Conservation (phyloP, 1,140 invertebrate genomes). For the Euwallacea fornicatus region DNA sequence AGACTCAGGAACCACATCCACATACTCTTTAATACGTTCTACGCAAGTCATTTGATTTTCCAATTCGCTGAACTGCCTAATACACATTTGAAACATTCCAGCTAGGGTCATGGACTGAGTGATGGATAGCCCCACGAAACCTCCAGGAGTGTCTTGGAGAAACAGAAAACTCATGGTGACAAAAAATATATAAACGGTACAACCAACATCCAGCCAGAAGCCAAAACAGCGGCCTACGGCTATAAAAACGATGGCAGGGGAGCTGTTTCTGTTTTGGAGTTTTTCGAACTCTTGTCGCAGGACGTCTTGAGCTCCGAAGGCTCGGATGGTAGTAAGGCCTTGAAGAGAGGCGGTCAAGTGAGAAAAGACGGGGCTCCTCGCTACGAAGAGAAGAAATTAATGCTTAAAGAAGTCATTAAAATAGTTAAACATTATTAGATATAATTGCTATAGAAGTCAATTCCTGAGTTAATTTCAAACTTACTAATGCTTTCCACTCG, state of each 20-base stretch:
- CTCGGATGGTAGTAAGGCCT: conserved; percentile 80
- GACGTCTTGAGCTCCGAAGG: conserved; percentile 65
- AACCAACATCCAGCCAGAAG: conserved; percentile 66
- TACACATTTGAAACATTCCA: conserved; percentile 73
- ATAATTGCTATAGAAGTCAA: background rate
- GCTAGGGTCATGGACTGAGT: conserved; percentile 60
- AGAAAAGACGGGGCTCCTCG: conserved; percentile 78
- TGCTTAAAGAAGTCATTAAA: background rate
- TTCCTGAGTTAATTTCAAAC: conserved; percentile 41
- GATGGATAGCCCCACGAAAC: conserved; percentile 61
- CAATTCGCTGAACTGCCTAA: conserved; percentile 71
- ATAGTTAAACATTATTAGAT: background rate
- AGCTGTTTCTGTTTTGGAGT: conserved; percentile 60
- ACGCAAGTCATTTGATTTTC: conserved; percentile 70
- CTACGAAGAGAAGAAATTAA: conserved; percentile 51
- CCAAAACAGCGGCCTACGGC: conserved; percentile 63
- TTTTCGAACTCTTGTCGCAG: conserved; percentile 72
- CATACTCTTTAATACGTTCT: conserved; percentile 59
- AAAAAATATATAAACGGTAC: conserved; percentile 64
- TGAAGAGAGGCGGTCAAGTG: conserved; percentile 77
- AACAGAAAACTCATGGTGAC: conserved; percentile 62
- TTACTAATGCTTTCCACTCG: conserved; percentile 80
- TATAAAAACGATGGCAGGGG: conserved; percentile 67
- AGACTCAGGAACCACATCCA: conserved; percentile 41
- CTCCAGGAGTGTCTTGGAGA: conserved; percentile 53